Base-by-base conservation (phyloP, 2,113 vertebrate genomes). In the Prunella himalayana region DNA sequence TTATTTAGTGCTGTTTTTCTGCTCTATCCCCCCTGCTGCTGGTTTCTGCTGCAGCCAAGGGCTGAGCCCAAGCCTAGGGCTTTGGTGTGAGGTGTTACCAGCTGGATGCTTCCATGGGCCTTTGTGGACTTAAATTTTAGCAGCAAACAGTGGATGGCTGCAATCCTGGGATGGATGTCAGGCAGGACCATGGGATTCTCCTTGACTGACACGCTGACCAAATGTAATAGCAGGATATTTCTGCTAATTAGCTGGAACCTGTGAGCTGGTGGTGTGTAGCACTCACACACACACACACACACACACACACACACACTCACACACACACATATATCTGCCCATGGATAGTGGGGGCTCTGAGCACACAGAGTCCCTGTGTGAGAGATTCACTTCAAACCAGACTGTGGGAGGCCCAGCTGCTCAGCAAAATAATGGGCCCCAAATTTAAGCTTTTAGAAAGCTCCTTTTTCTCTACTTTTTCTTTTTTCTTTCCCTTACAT, bases 1-100 rank as follows among this genome's bases (percentile, higher is more conserved):
- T 84, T 87, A 63, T 95, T 94, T 89, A 84, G 35, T 56, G 94
- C 14, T 22, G 15, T n/a, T 93, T 91, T 87, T 75, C 61, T 35
- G 87, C 31, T 65, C 65, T 21, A 19, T 61, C 56, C 49, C 41
- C 51, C 51, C 78, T 81, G 72, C 51, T 78, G 92, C 90, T 79
- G 82, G 64, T 75, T 78, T 82, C 81, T 85, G 41, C 31, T 28
- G 24, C 82, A 79, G 75, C 27, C 42, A n/a, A 1, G 70, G 49
- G 37, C 45, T 57, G 68, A 75, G 65, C 33, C 16, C 53, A 20
- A 69, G 54, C 27, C 27, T 11, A 14, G 35, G 42, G 35, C 21
- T 64, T 59, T 51, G 45, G 7, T 39, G 75, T 5, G 82, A 84
- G 79, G 4, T 8, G 7, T 28, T 22, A 39, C 22, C 49, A 71